Percentiles rank a stretch among this genome's conserved stretches.
Conservation (phyloP, 2,797 vertebrate genomes). For the Linurgus olivaceus region DNA sequence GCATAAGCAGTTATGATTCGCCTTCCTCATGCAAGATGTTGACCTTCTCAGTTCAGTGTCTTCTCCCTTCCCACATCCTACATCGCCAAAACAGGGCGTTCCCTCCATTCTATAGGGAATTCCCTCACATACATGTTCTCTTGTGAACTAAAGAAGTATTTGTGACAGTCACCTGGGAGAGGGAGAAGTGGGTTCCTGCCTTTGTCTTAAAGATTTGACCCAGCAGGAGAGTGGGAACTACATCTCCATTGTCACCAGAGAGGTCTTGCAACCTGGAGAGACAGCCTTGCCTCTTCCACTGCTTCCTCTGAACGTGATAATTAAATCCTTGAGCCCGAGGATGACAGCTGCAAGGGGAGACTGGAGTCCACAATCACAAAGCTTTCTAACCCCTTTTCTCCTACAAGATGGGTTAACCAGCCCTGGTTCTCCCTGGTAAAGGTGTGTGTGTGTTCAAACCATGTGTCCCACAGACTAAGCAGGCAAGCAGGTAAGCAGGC, state of each 20-base stretch:
- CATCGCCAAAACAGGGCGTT: neutral
- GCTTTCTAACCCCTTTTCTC: neutral
- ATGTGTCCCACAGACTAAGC: neutral
- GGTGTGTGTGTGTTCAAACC: neutral
- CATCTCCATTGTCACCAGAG: neutral
- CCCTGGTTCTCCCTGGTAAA: neutral
- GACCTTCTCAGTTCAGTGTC: neutral
- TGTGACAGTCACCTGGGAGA: neutral
- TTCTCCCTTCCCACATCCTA: neutral
- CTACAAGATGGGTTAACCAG: neutral
- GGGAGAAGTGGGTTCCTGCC: neutral
- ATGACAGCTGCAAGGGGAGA: neutral
- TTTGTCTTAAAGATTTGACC: neutral
- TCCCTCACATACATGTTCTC: neutral
- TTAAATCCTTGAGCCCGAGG: neutral
- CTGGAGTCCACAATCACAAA: neutral
- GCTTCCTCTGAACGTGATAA: neutral
- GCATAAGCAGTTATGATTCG: neutral
- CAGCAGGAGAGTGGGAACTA: neutral
- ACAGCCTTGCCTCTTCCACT: neutral
- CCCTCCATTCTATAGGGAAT: neutral
- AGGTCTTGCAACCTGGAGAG: neutral
- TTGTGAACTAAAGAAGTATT: neutral
- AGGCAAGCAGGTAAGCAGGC: neutral
- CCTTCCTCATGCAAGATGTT: neutral